Evolutionary conservation across 1,140 invertebrate genomes (phyloP), one percentile per base, ranked within the genome.

Genomic region (Scaptomyza montana): DNA sequence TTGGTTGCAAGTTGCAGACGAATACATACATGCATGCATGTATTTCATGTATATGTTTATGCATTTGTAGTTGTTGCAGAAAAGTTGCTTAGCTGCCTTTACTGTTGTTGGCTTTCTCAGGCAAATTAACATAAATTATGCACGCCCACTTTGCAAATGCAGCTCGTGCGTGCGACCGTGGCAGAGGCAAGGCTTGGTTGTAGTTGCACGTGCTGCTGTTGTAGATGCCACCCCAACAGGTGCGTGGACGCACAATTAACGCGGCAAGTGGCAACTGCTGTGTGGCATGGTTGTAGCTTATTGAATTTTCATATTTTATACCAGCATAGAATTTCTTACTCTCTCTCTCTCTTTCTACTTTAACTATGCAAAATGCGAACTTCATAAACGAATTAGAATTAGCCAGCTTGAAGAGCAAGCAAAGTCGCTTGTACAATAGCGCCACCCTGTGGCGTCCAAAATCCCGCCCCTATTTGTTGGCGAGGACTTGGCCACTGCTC

Each of bases 121-220:
- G 78, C 33, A 53, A 87, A 87, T 87, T 89, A 87, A 63, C 84
- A 89, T 89, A 87, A 87, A 87, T 87, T 87, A 87, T 87, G 84
- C 84, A 89, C 84, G 84, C 84, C 84, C 84, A 87, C 84, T 87
- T 36, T 87, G 79, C 84, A 50, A 89, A 68, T 87, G 84, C 77
- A 89, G 62, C 75, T 89, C 84, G 84, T 87, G 84, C 84, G 84
- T 87, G 84, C 28, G 30, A 7, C 47, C n/a, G 56, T n/a, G 21
- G 30, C 50, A n/a, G 65, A 13, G 21, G 19, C 50, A 30, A 28
- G 9, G 55, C 47, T 55, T 61, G 45, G 19, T 7, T 5, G 36
- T 46, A 54, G 62, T 55, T 84, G 75, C 82, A 82, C 78, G 78
- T 87, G 78, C 71, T 25, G 36, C 30, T 33, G 39, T 49, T 9